phyloP scores from a whole-genome alignment of 2,113 vertebrate species.

The Tetrao urogallus region DNA sequence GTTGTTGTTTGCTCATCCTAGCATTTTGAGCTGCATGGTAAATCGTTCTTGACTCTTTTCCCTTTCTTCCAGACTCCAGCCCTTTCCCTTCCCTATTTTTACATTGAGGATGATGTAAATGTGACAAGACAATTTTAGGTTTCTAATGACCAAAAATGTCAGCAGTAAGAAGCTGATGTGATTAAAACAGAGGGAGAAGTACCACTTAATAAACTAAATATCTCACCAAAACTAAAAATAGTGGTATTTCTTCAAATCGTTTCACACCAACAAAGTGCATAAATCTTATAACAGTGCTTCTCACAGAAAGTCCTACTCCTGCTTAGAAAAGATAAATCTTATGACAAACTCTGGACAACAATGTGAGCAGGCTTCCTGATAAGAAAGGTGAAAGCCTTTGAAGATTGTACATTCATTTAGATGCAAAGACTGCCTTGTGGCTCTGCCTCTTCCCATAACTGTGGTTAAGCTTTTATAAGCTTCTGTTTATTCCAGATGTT shows the following conservation, averaged over 20 bases:
- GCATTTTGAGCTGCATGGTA: neutral
- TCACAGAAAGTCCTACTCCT: neutral
- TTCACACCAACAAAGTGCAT: neutral
- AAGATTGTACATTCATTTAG: neutral
- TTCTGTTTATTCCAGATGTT: neutral
- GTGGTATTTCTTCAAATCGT: neutral
- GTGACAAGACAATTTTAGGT: neutral
- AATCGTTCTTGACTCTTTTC: neutral
- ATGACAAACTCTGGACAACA: neutral
- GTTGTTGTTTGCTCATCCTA: neutral
- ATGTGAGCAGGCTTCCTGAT: neutral
- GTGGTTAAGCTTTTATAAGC: neutral
- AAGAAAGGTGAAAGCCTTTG: neutral
- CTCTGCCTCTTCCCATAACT: neutral
- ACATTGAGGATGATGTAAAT: neutral
- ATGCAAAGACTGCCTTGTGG: neutral
- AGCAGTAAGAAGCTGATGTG: neutral
- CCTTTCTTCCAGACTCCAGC: neutral
- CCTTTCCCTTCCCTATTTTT: neutral
- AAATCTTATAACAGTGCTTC: constrained; percentile 4
- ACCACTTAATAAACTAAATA: neutral
- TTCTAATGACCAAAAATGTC: neutral
- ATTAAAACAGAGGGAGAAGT: neutral
- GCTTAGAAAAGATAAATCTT: neutral
- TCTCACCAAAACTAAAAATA: constrained; percentile 11